Evolutionary conservation across 2,113 vertebrate species (phyloP).

Genomic region (Corapipo altera): DNA sequence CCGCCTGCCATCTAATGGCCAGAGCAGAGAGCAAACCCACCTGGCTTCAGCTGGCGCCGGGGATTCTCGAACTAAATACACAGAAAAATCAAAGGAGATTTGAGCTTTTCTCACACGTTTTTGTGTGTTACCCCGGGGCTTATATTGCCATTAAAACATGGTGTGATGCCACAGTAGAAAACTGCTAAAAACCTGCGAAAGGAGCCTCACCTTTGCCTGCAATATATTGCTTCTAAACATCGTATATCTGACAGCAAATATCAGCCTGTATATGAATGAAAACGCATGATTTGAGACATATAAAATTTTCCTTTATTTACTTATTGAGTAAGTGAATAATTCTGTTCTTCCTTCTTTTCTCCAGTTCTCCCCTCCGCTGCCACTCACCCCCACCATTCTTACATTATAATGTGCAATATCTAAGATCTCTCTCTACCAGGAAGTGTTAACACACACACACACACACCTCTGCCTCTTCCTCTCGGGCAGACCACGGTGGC

Average conservation of each 20-base stretch:
- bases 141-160: background rate
- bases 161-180: background rate
- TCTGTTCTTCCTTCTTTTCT: background rate
- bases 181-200: background rate
- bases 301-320: background rate
- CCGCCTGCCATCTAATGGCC: constrained; percentile 60
- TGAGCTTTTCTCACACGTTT: background rate
- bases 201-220: background rate
- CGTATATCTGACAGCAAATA: background rate
- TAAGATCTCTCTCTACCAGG: background rate
- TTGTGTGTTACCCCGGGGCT: background rate
- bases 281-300: background rate
- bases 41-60: background rate
- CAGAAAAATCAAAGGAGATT: background rate
- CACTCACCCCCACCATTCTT: background rate
- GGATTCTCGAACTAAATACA: background rate
- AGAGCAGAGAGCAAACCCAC: background rate
- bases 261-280: background rate
- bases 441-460: background rate
- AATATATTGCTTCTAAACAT: background rate
- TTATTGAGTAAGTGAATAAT: background rate
- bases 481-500: background rate
- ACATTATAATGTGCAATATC: background rate
- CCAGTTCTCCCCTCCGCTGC: background rate
- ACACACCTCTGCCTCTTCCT: background rate